These are phyloP conservation scores for Linnaemya vulpina DNA, from an alignment of 2,888 invertebrate species.

Conservation along the genomic window DNA sequence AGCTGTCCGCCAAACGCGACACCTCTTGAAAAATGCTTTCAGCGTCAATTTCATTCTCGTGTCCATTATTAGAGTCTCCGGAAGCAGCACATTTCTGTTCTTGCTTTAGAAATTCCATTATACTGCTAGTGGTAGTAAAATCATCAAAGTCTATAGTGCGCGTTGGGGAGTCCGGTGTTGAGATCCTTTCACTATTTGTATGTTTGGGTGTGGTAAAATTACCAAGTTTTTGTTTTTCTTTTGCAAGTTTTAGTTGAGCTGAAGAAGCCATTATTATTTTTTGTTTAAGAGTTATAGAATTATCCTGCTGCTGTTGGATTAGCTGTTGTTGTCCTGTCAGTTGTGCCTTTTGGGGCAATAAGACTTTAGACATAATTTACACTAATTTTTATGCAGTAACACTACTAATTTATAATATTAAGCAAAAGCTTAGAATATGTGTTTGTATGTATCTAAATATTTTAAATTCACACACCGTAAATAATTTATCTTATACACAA, in stretches of 20 bases:
- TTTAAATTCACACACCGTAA: neutral
- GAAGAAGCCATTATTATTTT: conserved; percentile 70
- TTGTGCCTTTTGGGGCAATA: conserved; percentile 75
- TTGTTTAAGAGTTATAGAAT: conserved; percentile 15
- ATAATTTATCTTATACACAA: neutral
- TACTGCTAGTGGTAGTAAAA: conserved; percentile 81
- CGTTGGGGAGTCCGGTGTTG: conserved; percentile 47
- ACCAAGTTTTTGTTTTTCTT: conserved; percentile 51
- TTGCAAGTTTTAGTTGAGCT: conserved; percentile 49
- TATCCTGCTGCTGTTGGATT: conserved; percentile 51
- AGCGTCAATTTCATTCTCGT: conserved; percentile 84
- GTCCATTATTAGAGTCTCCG: conserved; percentile 56
- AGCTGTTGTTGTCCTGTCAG: conserved; percentile 38
- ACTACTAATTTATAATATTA: neutral
- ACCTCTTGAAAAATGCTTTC: conserved; percentile 88
- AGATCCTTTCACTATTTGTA: conserved; percentile 22
- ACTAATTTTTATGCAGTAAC: neutral
- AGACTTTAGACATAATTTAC: conserved; percentile 77
- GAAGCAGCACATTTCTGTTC: conserved; percentile 80
- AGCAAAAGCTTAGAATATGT: neutral
- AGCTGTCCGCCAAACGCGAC: conserved; percentile 84
- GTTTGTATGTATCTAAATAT: neutral
- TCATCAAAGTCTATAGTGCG: conserved; percentile 77
- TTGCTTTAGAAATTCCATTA: conserved; percentile 82
- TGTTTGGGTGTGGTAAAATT: conserved; percentile 54